A percentile compares a stretch with the other conserved stretches of the same genome.
Conservation (phyloP, 2,888 invertebrate species). For the Notocelia uddmanniana region DNA sequence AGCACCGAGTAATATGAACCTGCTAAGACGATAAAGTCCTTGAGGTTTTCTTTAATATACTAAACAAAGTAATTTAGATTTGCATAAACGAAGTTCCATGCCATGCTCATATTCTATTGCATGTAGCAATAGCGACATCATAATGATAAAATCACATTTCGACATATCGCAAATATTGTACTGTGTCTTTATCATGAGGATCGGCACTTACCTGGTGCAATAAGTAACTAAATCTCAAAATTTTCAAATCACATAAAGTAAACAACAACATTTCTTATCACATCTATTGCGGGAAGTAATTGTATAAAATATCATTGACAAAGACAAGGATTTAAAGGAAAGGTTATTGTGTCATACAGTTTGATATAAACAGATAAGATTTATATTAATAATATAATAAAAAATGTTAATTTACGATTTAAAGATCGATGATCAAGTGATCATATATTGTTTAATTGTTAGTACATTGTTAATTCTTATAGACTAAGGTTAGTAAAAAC, state of each 20-base stretch:
- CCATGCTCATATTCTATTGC: not conserved
- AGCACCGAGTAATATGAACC: not conserved
- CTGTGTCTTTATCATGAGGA: not conserved
- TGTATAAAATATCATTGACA: not conserved
- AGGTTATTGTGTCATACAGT: no score
- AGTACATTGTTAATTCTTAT: no score
- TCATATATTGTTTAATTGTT: no score
- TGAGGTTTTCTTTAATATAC: not conserved
- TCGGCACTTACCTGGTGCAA: not conserved
- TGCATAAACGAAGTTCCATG: not conserved
- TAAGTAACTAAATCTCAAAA: not conserved
- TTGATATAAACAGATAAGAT: no score
- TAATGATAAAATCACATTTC: not conserved
- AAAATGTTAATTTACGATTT: no score
- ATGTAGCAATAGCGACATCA: slow-evolving; percentile 1
- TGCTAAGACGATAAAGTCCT: not conserved
- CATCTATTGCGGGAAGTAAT: not conserved
- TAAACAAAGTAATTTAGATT: not conserved
- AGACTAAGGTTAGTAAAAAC: no score
- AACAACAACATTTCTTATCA: not conserved
- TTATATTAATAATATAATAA: no score
- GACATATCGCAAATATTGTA: not conserved
- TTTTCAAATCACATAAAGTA: not conserved
- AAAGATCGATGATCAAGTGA: no score
- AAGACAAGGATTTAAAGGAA: not conserved